Evolutionary conservation across 2,888 invertebrate species (phyloP).

Genomic region (Pterostichus niger): DNA sequence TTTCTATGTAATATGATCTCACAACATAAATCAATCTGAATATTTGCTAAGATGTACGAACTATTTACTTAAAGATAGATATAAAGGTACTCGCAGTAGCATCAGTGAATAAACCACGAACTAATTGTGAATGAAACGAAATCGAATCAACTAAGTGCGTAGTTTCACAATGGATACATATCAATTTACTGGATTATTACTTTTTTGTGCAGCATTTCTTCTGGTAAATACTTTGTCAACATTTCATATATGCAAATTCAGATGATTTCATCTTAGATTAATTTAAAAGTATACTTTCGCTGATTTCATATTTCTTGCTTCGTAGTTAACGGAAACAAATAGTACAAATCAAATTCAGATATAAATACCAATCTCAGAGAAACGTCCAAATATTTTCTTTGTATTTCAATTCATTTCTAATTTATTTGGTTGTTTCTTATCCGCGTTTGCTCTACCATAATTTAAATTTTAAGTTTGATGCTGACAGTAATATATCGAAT

Average conservation of each 20-base stretch:
- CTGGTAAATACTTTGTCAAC: conserved; percentile 31
- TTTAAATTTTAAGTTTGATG: too few relatives aligned
- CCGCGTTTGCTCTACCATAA: too few relatives aligned
- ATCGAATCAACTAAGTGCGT: not conserved
- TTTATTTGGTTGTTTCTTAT: too few relatives aligned
- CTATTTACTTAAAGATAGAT: conserved; percentile 56
- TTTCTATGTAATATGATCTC: not conserved
- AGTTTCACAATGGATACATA: conserved; percentile 16
- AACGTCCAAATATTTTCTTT: not conserved
- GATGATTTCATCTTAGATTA: too few relatives aligned
- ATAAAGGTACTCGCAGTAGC: conserved; percentile 32
- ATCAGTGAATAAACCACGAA: conserved; percentile 27
- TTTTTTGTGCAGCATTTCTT: conserved; percentile 10
- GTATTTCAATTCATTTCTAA: not conserved
- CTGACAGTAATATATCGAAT: too few relatives aligned
- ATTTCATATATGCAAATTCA: not conserved
- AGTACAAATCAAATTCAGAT: too few relatives aligned
- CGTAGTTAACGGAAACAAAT: not conserved
- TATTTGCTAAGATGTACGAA: conserved; percentile 55
- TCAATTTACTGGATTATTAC: conserved; percentile 35
- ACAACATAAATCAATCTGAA: conserved; percentile 53
- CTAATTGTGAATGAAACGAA: conserved; percentile 14
- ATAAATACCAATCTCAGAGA: too few relatives aligned
- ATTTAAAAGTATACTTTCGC: conserved; percentile 1
- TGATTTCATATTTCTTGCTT: not conserved